These are phyloP conservation scores for Hepsetus odoe DNA, from an alignment of 2,113 vertebrate species.

Conservation along the genomic window DNA sequence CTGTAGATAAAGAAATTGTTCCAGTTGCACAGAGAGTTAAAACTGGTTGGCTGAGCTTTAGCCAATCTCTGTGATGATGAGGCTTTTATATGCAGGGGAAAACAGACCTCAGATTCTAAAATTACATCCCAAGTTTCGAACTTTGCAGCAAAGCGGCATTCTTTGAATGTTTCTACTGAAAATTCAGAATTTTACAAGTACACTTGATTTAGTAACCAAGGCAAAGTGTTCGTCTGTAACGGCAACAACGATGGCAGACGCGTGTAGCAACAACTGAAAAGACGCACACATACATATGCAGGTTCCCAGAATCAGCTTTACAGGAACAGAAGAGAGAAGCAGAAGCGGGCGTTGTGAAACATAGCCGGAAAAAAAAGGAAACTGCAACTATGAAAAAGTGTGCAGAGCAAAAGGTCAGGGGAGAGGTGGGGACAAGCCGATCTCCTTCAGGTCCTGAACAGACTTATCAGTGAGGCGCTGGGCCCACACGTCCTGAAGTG, in stretches of 20 bases:
- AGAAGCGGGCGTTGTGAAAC: slow-evolving; percentile 46
- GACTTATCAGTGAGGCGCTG: neutral
- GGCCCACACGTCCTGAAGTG: neutral
- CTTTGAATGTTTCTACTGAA: no score
- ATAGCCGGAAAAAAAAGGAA: slow-evolving; percentile 45
- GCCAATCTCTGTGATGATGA: no score
- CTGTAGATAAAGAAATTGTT: no score
- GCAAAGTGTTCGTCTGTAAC: neutral
- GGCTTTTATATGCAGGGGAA: no score
- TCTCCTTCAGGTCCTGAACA: neutral
- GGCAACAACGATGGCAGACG: neutral
- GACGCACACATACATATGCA: slow-evolving; percentile 25
- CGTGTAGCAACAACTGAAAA: slow-evolving; percentile 22
- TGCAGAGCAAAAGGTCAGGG: slow-evolving; percentile 19
- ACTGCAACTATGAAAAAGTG: slow-evolving; percentile 17
- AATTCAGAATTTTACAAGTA: no score
- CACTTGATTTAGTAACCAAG: no score
- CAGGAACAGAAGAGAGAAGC: slow-evolving; percentile 22
- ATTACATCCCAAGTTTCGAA: no score
- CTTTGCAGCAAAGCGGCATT: no score
- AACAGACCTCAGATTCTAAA: no score
- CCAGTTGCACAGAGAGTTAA: no score
- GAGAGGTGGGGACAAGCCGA: neutral
- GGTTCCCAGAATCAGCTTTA: slow-evolving; percentile 39
- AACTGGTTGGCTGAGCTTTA: no score